Evolutionary conservation across 2,888 invertebrate species (phyloP), one percentile per base, ranked within the genome.

Genomic region (Cryptosula pallasiana): DNA sequence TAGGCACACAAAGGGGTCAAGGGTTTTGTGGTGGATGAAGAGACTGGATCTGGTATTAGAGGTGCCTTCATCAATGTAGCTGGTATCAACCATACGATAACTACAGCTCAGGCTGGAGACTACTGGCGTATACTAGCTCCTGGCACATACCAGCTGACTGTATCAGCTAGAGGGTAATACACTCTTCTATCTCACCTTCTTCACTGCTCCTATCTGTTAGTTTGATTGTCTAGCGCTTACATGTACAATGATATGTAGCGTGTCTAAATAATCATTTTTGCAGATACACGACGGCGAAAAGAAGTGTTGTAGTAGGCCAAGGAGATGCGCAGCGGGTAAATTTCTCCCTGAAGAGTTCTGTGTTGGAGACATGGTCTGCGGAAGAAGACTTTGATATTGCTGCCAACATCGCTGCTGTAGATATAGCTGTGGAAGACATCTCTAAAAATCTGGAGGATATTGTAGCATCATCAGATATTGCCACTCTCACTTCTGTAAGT

Each of bases 121-220:
- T 99, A 91, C 86, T 99, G 98, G 97, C 88, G 99, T 74, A 87
- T 99, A 70, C 87, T 99, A 35, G 86, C 93, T 25, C 96, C 97
- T 0, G 97, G 96, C 74, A 87, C 87, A 1, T 98, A 97, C 83
- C 88, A 88, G 35, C 87, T 96, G 76, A 89, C 88, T 75, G 92
- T n/a, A 27, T 29, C 63, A 29, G 63, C 63, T n/a, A 20, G 3
- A 55, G 55, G 55, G 55, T 55, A 5, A 13, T n/a, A n/a, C n/a
- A n/a, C n/a, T n/a, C n/a, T n/a, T n/a, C n/a, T n/a, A n/a, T n/a
- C n/a, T n/a, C n/a, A n/a, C n/a, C n/a, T n/a, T n/a, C n/a, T n/a
- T n/a, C n/a, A n/a, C n/a, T n/a, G n/a, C n/a, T n/a, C n/a, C n/a
- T n/a, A n/a, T n/a, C n/a, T n/a, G n/a, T n/a, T n/a, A n/a, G n/a